Conservation (phyloP, 2,113 vertebrate genomes). For the Ellobius talpinus region DNA sequence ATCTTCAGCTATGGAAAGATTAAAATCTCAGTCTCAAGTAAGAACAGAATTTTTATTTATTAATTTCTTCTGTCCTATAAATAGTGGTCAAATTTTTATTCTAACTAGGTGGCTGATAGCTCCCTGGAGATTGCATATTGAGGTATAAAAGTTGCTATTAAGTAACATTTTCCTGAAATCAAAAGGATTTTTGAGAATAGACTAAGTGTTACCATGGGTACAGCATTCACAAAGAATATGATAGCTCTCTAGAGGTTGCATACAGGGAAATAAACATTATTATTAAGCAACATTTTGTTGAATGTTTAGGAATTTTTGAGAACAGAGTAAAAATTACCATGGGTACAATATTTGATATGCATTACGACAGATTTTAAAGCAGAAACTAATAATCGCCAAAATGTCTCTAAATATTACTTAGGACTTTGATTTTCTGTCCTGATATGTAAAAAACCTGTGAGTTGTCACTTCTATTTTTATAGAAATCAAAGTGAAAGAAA, state of each 20-base stretch:
- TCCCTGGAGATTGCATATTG: constrained; percentile 60
- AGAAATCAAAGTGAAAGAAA: background rate
- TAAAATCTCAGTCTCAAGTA: constrained; percentile 62
- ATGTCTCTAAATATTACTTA: constrained; percentile 53
- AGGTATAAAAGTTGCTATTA: constrained; percentile 68
- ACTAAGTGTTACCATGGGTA: constrained; percentile 77
- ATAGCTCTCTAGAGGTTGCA: constrained; percentile 71
- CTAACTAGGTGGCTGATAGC: constrained; percentile 32
- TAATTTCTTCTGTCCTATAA: constrained; percentile 69
- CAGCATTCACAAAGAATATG: constrained; percentile 62
- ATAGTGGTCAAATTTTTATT: constrained; percentile 73
- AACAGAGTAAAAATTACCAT: constrained; percentile 59
- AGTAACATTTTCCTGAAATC: constrained; percentile 75
- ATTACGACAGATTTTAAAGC: constrained; percentile 48
- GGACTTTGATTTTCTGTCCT: constrained; percentile 7
- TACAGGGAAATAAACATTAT: constrained; percentile 66
- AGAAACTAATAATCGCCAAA: constrained; percentile 36
- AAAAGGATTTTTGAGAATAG: constrained; percentile 67
- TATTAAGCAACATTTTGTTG: constrained; percentile 77
- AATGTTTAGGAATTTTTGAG: constrained; percentile 68
- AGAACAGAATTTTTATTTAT: constrained; percentile 69
- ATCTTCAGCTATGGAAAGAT: constrained; percentile 55
- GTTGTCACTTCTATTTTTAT: background rate
- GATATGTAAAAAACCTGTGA: background rate
- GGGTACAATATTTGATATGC: constrained; percentile 43